These are phyloP conservation scores for Silurus glanis DNA, from an alignment of 2,113 vertebrate species.

Conservation along the genomic window DNA sequence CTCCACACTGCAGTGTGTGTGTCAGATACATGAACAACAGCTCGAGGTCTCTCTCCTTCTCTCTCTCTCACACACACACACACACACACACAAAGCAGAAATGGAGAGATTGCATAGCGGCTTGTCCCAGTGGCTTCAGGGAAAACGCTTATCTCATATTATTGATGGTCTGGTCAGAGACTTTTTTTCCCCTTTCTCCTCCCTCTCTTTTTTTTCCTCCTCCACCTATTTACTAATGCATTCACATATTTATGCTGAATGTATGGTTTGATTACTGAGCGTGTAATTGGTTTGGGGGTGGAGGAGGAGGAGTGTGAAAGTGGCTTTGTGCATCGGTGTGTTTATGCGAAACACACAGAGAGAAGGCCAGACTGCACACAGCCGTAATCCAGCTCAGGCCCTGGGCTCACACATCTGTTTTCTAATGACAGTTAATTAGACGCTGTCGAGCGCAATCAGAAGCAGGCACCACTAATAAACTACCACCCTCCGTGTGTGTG, in stretches of 20 bases:
- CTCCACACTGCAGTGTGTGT: slow-evolving; percentile 19
- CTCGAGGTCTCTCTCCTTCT: neutral
- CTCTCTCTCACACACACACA: neutral
- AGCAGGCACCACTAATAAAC: slow-evolving; percentile 78
- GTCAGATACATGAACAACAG: neutral
- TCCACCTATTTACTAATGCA: slow-evolving; percentile 27
- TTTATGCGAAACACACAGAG: slow-evolving; percentile 53
- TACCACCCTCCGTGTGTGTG: slow-evolving; percentile 34
- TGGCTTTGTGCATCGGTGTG: slow-evolving; percentile 55
- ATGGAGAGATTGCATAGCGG: neutral
- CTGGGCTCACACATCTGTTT: slow-evolving; percentile 86
- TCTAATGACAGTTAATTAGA: slow-evolving; percentile 94
- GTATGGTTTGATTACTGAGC: slow-evolving; percentile 49
- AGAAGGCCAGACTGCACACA: slow-evolving; percentile 45
- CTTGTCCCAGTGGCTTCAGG: neutral
- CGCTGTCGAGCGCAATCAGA: slow-evolving; percentile 88
- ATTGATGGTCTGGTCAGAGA: slow-evolving; percentile 20
- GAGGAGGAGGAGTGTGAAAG: slow-evolving; percentile 43
- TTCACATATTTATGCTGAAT: slow-evolving; percentile 46
- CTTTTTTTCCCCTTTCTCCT: neutral
- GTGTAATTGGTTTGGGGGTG: slow-evolving; percentile 49
- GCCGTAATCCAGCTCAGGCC: slow-evolving; percentile 69
- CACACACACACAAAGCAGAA: neutral
- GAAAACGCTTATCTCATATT: slow-evolving; percentile 31
- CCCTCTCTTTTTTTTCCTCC: neutral